Evolutionary conservation across 2,888 invertebrate genomes (phyloP).

Genomic region (Hipparchia semele): DNA sequence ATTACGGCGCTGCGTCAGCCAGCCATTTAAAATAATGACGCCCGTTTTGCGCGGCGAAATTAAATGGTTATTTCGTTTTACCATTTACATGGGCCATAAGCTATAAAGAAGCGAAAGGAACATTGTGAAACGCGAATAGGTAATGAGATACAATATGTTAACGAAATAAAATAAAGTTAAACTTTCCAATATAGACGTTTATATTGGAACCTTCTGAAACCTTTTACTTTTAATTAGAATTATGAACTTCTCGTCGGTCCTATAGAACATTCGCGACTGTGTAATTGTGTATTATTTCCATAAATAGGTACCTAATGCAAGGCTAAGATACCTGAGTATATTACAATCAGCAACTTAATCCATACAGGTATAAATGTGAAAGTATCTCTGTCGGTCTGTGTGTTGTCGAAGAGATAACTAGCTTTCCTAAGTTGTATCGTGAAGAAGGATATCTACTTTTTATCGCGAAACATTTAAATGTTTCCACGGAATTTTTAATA

Average conservation of each 20-base stretch:
- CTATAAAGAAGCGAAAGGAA: slow-evolving; percentile 15
- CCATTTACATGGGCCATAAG: slow-evolving; percentile 51
- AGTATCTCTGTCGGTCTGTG: too few relatives aligned
- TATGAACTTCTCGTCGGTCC: too few relatives aligned
- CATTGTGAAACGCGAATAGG: neutral
- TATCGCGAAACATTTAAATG: neutral
- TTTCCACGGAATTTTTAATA: neutral
- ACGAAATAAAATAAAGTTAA: neutral
- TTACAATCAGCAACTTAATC: too few relatives aligned
- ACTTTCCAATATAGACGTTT: neutral
- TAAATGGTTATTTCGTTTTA: slow-evolving; percentile 63
- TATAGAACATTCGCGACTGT: too few relatives aligned
- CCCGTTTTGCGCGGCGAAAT: slow-evolving; percentile 61
- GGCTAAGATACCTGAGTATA: too few relatives aligned
- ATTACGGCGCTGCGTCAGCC: slow-evolving; percentile 71
- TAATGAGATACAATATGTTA: neutral
- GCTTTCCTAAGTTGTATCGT: neutral
- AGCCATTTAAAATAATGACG: slow-evolving; percentile 78
- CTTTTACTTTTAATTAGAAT: too few relatives aligned
- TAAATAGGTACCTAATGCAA: too few relatives aligned
- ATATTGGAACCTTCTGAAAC: neutral
- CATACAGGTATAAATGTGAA: too few relatives aligned
- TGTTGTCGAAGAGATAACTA: too few relatives aligned
- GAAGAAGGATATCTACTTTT: neutral
- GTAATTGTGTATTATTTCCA: too few relatives aligned